These are phyloP conservation scores for Tanytarsus gracilentus DNA, from an alignment of 2,888 invertebrate genomes.

Conservation along the genomic window DNA sequence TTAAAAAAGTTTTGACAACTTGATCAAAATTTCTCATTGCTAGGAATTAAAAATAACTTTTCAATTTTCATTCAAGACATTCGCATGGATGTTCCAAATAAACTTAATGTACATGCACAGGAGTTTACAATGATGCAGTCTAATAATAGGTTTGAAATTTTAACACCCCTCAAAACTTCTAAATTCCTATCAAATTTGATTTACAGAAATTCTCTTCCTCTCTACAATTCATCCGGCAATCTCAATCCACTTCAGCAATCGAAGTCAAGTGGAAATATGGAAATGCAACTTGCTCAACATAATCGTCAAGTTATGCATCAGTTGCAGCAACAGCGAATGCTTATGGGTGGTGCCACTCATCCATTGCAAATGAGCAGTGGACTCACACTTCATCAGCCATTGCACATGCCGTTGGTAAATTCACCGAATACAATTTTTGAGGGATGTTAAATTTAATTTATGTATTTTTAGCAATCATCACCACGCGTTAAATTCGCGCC, in stretches of 20 bases:
- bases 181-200: too few relatives aligned
- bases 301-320: conserved; percentile 29
- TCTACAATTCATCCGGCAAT: background rate
- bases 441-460: background rate
- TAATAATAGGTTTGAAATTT: conserved; percentile 1
- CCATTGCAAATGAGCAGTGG: conserved; percentile 37
- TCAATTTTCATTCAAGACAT: conserved; percentile 45
- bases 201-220: conserved; percentile 10
- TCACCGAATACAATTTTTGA: conserved; percentile 44
- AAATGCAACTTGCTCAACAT: conserved; percentile 38
- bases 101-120: conserved; percentile 80
- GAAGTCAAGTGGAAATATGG: conserved; percentile 49
- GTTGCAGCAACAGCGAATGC: conserved; percentile 37
- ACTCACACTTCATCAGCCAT: conserved; percentile 34
- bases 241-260: conserved; percentile 41
- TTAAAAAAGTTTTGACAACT: too few relatives aligned
- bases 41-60: background rate
- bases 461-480: conserved; percentile 30
- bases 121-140: conserved; percentile 64
- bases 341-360: conserved; percentile 37
- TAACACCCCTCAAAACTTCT: background rate
- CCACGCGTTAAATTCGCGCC: conserved; percentile 42
- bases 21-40: background rate
- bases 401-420: conserved; percentile 42
- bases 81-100: conserved; percentile 53